Evolutionary conservation across 1,140 invertebrate species (phyloP).

Genomic region (Triops longicaudatus): DNA sequence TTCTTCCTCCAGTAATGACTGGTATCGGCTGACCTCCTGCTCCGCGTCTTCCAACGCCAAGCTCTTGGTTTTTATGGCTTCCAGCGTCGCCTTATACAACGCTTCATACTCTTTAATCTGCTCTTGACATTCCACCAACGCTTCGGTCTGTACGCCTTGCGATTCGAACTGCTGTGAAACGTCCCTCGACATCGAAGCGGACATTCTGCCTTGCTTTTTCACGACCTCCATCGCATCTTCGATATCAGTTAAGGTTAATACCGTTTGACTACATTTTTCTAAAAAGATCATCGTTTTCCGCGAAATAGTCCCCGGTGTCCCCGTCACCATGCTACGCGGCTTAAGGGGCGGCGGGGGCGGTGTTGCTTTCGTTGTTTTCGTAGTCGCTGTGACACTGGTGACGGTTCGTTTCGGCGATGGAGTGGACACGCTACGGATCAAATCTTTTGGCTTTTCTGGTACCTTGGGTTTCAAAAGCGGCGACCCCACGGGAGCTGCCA

Average conservation of each 20-base stretch:
- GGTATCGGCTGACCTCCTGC: slow-evolving; percentile 1
- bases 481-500: not conserved
- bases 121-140: not conserved
- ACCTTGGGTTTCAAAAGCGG: not conserved
- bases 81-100: not conserved
- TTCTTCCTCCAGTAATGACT: slow-evolving; percentile 32
- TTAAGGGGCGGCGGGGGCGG: slow-evolving; percentile 20
- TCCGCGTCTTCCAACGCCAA: not conserved
- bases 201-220: slow-evolving; percentile 18
- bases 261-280: slow-evolving; percentile 26
- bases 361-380: not conserved
- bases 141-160: not conserved
- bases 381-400: not conserved
- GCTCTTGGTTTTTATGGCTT: not conserved
- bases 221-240: slow-evolving; percentile 18
- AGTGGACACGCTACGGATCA: not conserved
- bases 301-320: not conserved
- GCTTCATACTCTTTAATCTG: not conserved
- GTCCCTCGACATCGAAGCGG: not conserved
- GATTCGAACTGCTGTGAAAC: not conserved
- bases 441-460: not conserved
- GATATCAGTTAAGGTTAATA: slow-evolving; percentile 19
- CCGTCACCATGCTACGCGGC: not conserved
- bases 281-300: slow-evolving; percentile 24
- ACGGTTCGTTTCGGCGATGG: not conserved